Base-by-base conservation (phyloP, 2,888 invertebrate species). In the Trissonchulus sp. region DNA sequence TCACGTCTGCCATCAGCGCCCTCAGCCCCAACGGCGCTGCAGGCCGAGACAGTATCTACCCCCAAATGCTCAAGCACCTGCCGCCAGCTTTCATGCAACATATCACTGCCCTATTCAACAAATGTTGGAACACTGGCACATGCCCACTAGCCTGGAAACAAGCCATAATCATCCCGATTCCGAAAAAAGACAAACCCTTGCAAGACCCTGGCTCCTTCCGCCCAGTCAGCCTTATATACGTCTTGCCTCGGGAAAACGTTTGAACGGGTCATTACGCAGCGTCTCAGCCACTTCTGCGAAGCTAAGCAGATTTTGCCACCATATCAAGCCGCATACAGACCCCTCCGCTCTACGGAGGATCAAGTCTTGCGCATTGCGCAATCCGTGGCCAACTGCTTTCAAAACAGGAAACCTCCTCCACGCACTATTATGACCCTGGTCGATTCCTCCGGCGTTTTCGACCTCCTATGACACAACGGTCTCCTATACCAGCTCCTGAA, bases 301-400 rank as follows among this genome's bases (percentile, higher is more conserved):
- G 18, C 60, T n/a, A 60, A n/a, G 18, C 18, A 60, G n/a, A 60
- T 60, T n/a, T 18, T 60, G 18, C 60, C n/a, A 60, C 18, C 18
- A 60, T 60, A 18, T n/a, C 60, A 60, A 60, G 60, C 60, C 60
- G 60, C 18, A 18, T 60, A 18, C 60, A 60, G 60, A 60, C 60
- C n/a, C 18, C 60, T 60, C n/a, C 60, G 60, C 18, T 60, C 60
- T 18, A 60, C 60, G n/a, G 18, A 60, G n/a, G n/a, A 60, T 60
- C 60, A 60, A 60, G 60, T 60, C 18, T 60, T 60, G 18, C 60
- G 60, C 60, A n/a, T 60, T 18, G 60, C 60, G 18, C 60, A 60
- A 60, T 60, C 60, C n/a, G 60, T 60, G n/a, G 60, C 60, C 60
- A 18, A 60, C n/a, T 18, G 60, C 60, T 60, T 60, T 60, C 60